A percentile compares a stretch with the other conserved stretches of the same genome.
These are phyloP conservation scores for Himantopus leucocephalus DNA, from an alignment of 2,113 vertebrate genomes.

Conservation along the genomic window DNA sequence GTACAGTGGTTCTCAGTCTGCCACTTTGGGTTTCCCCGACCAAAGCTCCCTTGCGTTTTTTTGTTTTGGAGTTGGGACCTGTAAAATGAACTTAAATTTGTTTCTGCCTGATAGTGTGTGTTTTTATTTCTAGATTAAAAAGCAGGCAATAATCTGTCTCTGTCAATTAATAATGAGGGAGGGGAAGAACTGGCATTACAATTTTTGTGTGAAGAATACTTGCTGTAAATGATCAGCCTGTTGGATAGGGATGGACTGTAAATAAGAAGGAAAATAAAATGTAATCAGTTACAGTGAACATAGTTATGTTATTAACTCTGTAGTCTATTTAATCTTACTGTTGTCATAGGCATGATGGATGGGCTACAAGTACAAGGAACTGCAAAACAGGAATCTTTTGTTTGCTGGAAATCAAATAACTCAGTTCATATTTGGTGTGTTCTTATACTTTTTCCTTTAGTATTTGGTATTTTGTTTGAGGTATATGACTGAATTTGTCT, in stretches of 20 bases:
- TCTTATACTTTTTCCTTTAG: not conserved
- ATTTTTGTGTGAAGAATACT: not conserved
- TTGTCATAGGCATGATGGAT: not conserved
- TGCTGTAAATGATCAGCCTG: not conserved
- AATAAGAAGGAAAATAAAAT: not conserved
- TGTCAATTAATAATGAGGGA: not conserved
- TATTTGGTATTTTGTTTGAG: not conserved
- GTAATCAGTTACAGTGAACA: not conserved
- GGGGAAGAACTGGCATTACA: not conserved
- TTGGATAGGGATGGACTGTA: not conserved
- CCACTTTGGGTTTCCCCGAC: not conserved
- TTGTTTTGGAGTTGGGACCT: not conserved
- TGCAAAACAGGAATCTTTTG: not conserved
- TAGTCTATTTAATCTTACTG: not conserved
- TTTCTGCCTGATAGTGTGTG: not conserved
- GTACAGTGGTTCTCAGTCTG: not conserved
- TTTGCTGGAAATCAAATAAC: not conserved
- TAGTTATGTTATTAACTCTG: not conserved
- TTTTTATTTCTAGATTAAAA: not conserved
- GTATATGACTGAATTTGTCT: not conserved
- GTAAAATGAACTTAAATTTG: not conserved
- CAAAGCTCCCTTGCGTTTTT: not conserved
- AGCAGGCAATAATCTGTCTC: not conserved
- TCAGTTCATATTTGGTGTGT: not conserved
- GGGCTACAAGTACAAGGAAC: not conserved